Evolutionary conservation across 92 coral and sea anemone species (phyloP).

Genomic region (Bergia sp.): DNA sequence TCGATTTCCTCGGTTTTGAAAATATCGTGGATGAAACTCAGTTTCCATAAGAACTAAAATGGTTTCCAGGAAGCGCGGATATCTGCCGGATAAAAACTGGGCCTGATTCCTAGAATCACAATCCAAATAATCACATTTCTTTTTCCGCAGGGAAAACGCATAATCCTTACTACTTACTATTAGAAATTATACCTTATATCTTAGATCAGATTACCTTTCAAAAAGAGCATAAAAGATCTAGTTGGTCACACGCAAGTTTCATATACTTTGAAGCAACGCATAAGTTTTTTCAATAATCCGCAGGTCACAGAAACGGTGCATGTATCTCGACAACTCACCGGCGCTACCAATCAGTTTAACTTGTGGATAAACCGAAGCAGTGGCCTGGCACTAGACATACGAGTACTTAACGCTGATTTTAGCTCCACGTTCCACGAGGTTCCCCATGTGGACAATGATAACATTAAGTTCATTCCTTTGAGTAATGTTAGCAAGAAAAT

Average conservation of each 20-base stretch:
- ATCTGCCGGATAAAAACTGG: no score
- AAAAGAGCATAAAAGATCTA: background rate
- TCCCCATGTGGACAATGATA: slow-evolving; percentile 60
- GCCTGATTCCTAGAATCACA: no score
- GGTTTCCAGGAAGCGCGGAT: no score
- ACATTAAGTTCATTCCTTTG: slow-evolving; percentile 32
- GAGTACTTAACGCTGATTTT: slow-evolving; percentile 59
- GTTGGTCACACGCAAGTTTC: no score
- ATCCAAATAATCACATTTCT: no score
- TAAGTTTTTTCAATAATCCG: background rate
- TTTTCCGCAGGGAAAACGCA: no score
- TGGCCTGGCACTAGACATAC: slow-evolving; percentile 62
- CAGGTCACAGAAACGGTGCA: slow-evolving; percentile 56
- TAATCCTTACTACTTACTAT: no score
- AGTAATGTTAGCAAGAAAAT: slow-evolving; percentile 1
- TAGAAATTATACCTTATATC: background rate
- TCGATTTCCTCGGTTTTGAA: no score
- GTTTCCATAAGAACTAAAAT: no score
- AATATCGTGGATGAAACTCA: no score
- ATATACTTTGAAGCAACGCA: no score
- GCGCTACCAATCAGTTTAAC: slow-evolving; percentile 48
- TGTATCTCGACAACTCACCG: slow-evolving; percentile 38
- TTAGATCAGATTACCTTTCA: background rate
- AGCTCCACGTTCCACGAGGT: slow-evolving; percentile 75
- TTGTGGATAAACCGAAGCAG: slow-evolving; percentile 80